A percentile compares a stretch with the other conserved stretches of the same genome.
Conservation (phyloP, 30 jellyfish, hydroid and myxozoan species). For the Aurelia coerulea region DNA sequence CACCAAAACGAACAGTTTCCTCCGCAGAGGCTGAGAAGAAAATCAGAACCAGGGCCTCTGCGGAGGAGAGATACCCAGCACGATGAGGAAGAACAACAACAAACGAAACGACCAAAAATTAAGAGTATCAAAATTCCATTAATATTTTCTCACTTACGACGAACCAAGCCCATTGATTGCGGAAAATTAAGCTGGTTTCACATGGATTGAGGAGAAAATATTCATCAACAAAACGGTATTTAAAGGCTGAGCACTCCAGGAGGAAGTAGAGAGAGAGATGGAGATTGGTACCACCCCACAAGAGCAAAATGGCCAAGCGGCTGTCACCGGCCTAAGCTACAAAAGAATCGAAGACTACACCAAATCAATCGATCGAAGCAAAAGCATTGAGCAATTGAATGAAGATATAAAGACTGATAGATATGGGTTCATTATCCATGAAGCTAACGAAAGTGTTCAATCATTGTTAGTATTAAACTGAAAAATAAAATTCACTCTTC, state of each 20-base stretch:
- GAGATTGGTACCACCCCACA: background rate
- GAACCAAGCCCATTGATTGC: too few species aligned
- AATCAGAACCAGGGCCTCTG: too few species aligned
- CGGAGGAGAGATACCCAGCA: too few species aligned
- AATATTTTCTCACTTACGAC: too few species aligned
- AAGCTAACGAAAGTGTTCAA: conserved; percentile 56
- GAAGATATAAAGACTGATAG: conserved; percentile 43
- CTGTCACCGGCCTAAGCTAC: conserved; percentile 59
- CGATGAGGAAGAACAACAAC: too few species aligned
- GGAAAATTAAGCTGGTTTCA: background rate
- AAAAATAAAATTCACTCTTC: too few species aligned
- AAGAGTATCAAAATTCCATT: too few species aligned
- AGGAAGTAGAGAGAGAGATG: too few species aligned
- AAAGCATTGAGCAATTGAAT: conserved; percentile 17
- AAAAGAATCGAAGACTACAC: conserved; percentile 59
- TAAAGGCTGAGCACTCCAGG: background rate
- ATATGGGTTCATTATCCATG: conserved; percentile 66
- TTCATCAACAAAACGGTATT: background rate
- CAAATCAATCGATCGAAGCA: conserved; percentile 49
- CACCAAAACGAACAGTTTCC: too few species aligned
- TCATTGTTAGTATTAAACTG: background rate
- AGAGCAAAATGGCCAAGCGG: background rate
- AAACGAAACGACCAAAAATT: too few species aligned
- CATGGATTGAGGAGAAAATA: background rate
- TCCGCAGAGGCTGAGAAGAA: too few species aligned